Percentiles rank a stretch among this genome's conserved stretches.
Evolutionary conservation across 1,140 invertebrate genomes (phyloP).

Genomic region (Hyphantria cunea): DNA sequence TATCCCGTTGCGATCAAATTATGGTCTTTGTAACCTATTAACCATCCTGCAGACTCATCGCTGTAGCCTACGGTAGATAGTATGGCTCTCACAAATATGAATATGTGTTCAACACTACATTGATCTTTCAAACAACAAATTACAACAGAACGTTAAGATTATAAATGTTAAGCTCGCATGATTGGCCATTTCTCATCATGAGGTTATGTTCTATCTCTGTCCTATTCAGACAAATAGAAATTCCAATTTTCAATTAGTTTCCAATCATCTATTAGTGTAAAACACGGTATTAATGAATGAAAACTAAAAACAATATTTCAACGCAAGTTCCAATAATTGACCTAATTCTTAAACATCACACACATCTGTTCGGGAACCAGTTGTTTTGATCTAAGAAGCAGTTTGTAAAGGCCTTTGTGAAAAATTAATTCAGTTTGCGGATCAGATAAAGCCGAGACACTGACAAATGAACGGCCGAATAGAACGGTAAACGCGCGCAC

Average conservation of each 20-base stretch:
- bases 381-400: slow-evolving; percentile 9
- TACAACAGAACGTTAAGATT: too few relatives aligned
- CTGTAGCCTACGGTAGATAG: too few relatives aligned
- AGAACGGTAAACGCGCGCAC: slow-evolving; percentile 36
- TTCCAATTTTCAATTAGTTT: neutral
- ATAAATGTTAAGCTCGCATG: too few relatives aligned
- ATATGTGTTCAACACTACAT: too few relatives aligned
- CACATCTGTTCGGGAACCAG: slow-evolving; percentile 3
- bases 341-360: slow-evolving; percentile 2
- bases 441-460: slow-evolving; percentile 47
- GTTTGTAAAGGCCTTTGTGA: slow-evolving; percentile 27
- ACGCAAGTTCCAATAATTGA: neutral
- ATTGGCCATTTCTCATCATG: too few relatives aligned
- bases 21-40: too few relatives aligned
- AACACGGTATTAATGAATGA: neutral
- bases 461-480: slow-evolving; percentile 49
- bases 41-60: too few relatives aligned
- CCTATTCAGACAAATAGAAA: too few relatives aligned
- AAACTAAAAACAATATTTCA: slow-evolving; percentile 7
- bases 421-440: slow-evolving; percentile 48
- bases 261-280: neutral
- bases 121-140: too few relatives aligned
- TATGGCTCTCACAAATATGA: too few relatives aligned
- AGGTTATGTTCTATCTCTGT: too few relatives aligned
- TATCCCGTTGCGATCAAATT: too few relatives aligned